Percentiles rank a stretch among this genome's conserved stretches.
phyloP scores from a whole-genome alignment of 2,888 invertebrate species.

The Plutella xylostella region DNA sequence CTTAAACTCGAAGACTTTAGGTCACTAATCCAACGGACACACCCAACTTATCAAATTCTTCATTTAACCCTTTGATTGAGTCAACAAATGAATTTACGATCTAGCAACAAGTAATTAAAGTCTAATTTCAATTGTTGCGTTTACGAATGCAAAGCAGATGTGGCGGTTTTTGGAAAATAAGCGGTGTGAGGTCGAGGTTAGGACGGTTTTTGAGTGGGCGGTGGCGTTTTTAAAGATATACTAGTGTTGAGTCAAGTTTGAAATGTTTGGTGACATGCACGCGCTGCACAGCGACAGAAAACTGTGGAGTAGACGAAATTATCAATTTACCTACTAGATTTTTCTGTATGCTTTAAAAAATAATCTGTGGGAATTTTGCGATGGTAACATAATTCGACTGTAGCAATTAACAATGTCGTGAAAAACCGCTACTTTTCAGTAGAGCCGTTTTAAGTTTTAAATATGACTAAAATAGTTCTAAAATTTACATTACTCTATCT shows the following conservation, averaged over 20 bases:
- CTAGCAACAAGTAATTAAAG: constrained; percentile 18
- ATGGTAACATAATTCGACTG: too few relatives aligned
- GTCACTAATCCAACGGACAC: constrained; percentile 17
- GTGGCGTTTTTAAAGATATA: constrained; percentile 23
- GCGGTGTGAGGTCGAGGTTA: constrained; percentile 20
- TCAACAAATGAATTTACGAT: constrained; percentile 21
- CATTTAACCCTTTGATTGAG: constrained; percentile 26
- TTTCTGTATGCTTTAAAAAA: too few relatives aligned
- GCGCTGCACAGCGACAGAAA: constrained; percentile 34
- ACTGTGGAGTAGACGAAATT: constrained; percentile 27
- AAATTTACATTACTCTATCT: too few relatives aligned
- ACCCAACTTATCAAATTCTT: constrained; percentile 26
- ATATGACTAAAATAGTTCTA: too few relatives aligned
- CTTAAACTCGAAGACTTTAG: constrained; percentile 13
- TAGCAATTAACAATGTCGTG: too few relatives aligned
- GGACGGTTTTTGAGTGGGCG: constrained; percentile 21
- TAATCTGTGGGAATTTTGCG: too few relatives aligned
- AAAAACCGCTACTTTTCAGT: too few relatives aligned
- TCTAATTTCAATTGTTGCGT: constrained; percentile 16
- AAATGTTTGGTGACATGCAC: constrained; percentile 68
- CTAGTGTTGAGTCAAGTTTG: constrained; percentile 42
- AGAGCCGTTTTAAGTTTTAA: too few relatives aligned
- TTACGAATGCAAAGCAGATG: constrained; percentile 12
- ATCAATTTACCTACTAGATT: too few relatives aligned
- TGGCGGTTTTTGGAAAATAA: constrained; percentile 28